Evolutionary conservation across 2,797 vertebrate species (phyloP), one percentile per base, ranked within the genome.

Genomic region (Labeo calbasu): DNA sequence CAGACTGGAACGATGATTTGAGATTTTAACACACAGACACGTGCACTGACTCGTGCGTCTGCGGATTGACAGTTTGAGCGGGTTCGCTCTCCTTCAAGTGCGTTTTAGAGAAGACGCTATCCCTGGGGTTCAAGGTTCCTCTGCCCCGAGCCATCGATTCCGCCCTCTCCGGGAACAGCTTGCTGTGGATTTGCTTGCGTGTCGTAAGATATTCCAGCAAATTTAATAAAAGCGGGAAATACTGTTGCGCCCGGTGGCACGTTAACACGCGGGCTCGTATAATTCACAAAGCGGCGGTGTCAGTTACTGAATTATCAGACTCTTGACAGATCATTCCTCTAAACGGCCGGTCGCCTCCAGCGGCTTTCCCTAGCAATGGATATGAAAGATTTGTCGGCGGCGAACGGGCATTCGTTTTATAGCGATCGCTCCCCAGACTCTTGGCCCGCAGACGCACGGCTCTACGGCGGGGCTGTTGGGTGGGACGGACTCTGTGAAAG

Each of bases 261-360:
- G 10, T 77, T 23, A 59, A 59, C 8, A 15, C 19, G 17, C 1
- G 14, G 4, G 23, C 70, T 70, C 6, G 4, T 25, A 50, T 71
- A 25, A 71, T 71, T 71, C 69, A 25, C 28, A 59, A 77, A 77
- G 21, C 14, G n/a, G 72, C 32, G 0, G 28, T 75, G 72, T 55
- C 71, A 75, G 50, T 55, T 53, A 36, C 71, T 55, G 73, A 77
- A 43, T 59, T 59, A 76, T 77, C 36, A 55, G 73, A 59, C 73
- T 57, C 71, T 4, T 59, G 73, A 77, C 73, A 59, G 73, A 59
- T 77, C 53, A n/a, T 76, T 59, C 32, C 21, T 76, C 32, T 76
- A 43, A 76, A 76, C 21, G 53, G 32, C 53, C 10, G 21, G 32
- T 76, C 1, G 73, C 73, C 73, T 23, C 53, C 3, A 77, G 73